phyloP scores from a whole-genome alignment of 2,888 invertebrate genomes.

The Pyrrhosoma nymphula region DNA sequence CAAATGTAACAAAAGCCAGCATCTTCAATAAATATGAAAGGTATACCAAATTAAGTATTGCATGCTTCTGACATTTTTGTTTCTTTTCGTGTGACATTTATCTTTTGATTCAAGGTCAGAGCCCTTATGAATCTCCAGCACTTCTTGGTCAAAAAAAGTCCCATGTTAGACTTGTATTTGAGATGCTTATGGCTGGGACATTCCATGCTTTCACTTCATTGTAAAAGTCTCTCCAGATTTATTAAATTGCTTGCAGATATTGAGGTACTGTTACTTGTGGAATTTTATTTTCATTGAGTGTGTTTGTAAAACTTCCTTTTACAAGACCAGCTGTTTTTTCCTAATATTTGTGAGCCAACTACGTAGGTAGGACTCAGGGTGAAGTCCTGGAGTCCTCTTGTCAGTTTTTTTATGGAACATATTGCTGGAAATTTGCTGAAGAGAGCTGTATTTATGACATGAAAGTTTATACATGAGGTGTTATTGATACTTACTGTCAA shows the following conservation, averaged over 20 bases:
- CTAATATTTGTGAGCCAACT: background rate
- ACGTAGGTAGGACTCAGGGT: background rate
- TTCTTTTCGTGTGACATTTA: too few relatives aligned
- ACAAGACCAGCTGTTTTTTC: background rate
- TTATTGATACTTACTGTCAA: background rate
- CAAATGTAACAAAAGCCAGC: slow-evolving; percentile 51
- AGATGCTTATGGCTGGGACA: background rate
- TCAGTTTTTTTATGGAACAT: background rate
- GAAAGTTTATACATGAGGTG: background rate
- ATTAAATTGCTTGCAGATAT: background rate
- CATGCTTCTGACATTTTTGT: background rate
- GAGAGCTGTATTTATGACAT: background rate
- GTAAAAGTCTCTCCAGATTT: background rate
- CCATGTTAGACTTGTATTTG: background rate
- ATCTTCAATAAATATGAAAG: slow-evolving; percentile 46
- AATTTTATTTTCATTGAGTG: background rate
- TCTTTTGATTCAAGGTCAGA: background rate
- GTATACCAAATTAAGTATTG: slow-evolving; percentile 9
- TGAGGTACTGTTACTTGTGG: background rate
- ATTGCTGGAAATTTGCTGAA: background rate
- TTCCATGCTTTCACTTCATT: background rate
- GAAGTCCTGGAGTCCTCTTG: background rate
- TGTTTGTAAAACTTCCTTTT: background rate
- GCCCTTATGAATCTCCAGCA: background rate
- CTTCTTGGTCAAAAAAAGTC: background rate